Base-by-base conservation (phyloP, 2,888 invertebrate genomes). In the Cartodere bifasciata region DNA sequence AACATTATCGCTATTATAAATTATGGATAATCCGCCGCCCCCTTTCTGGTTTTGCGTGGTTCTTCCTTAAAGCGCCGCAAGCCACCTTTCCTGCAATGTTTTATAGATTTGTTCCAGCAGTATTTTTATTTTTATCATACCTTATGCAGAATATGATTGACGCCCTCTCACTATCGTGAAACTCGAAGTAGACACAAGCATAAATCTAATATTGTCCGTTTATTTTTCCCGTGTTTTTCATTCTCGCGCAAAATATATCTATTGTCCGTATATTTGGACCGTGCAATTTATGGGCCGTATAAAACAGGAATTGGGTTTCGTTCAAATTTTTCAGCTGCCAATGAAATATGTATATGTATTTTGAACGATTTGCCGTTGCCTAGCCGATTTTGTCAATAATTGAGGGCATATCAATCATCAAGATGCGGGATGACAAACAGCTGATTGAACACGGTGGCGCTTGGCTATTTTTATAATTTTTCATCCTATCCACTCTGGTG, bases 211-310 rank as follows among this genome's bases (percentile, higher is more conserved):
- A 34, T 35, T 41, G 40, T 42, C 44, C 41, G 35, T 41, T 40
- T 43, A 37, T 39, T 44, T 45, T 41, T 40, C 39, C n/a, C 37
- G 35, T 39, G 37, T 38, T 41, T 40, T 37, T 22, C 34, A 34
- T 29, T 38, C 39, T 31, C 32, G 35, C 29, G 41, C 41, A 38
- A 44, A 47, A 48, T 45, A 47, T 49, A 44, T 47, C 45, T 45
- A 49, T 49, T 50, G 48, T 43, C 44, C 45, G n/a, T n/a, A n/a
- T n/a, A 46, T 47, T 39, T 39, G 44, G 40, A 46, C 44, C 42
- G 39, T 37, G 38, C 43, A 50, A 49, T 50, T 49, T 49, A 49
- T 50, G 44, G 48, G 47, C 46, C 48, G 42, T 42, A 49, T 49
- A 47, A 50, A 49, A 45, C 45, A 43, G 45, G 46, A 47, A 50